Evolutionary conservation across 2,113 vertebrate species (phyloP), one percentile per base, ranked within the genome.

Genomic region (Hypanus sabinus): DNA sequence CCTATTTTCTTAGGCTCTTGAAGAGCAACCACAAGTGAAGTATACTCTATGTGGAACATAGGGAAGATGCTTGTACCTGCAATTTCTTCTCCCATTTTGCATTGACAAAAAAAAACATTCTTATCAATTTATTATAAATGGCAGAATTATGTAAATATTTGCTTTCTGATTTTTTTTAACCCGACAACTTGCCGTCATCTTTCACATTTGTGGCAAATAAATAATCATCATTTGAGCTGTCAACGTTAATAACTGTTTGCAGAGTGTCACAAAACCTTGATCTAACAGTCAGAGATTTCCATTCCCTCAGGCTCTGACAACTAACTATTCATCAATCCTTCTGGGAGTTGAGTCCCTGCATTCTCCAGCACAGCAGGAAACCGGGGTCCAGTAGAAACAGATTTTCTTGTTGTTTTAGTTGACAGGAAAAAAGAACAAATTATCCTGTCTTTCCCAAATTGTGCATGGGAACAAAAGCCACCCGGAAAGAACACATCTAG

Each of bases 171-270:
- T n/a, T n/a, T 68, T 27, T 62, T 27, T n/a, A 33, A 68, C 60
- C 6, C 10, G 30, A n/a, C 65, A 27, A 90, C 30, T 88, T 90
- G 30, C 30, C 20, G 14, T 90, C 60, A 65, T 68, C 85, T 90
- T 90, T 90, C 60, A 62, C 60, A 36, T 90, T 90, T n/a, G 18
- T 65, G 85, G n/a, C 85, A 68, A 90, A 65, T 88, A 62, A 88
- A 87, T 88, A 65, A 68, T 90, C 85, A 90, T 90, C 38, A 68
- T 90, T 68, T 90, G 85, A 90, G 33, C 57, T 90, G 85, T 90
- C 85, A 88, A 62, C 57, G 6, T 88, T 88, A 88, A 88, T 90
- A 90, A 90, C 60, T 90, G 60, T 65, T 68, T 90, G 85, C 57
- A 90, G 57, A 90, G 65, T 90, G 85, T 68, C 85, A 65, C 60